These are phyloP conservation scores for Nephotettix cincticeps DNA, from an alignment of 1,140 invertebrate genomes.

Conservation along the genomic window DNA sequence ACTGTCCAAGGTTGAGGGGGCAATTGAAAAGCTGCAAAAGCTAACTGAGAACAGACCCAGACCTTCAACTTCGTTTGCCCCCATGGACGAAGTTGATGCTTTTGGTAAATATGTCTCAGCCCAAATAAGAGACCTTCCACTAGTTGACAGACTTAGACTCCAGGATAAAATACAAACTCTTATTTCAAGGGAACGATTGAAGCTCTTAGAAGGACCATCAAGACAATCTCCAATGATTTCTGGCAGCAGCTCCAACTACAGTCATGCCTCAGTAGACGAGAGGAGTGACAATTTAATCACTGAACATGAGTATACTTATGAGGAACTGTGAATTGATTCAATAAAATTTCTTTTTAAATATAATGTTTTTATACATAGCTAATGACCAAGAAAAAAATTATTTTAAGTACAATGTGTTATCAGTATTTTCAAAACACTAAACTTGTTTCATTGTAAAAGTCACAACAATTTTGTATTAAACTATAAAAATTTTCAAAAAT, in stretches of 20 bases:
- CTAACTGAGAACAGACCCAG: neutral
- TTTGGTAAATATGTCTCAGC: slow-evolving; percentile 11
- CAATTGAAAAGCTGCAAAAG: neutral
- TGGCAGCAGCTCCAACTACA: neutral
- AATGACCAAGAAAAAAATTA: neutral
- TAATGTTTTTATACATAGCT: neutral
- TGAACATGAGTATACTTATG: neutral
- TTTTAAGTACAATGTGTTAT: neutral
- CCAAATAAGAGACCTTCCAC: neutral
- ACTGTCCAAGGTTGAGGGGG: slow-evolving; percentile 1
- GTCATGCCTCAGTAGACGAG: neutral
- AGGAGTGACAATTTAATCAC: neutral
- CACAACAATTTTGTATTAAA: neutral
- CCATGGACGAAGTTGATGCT: neutral
- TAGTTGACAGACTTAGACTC: neutral
- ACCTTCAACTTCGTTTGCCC: neutral
- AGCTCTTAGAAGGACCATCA: neutral
- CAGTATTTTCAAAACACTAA: neutral
- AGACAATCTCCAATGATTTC: neutral
- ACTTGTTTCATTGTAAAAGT: neutral
- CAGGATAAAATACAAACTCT: slow-evolving; percentile 11
- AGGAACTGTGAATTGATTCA: neutral
- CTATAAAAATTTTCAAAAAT: neutral
- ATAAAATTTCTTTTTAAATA: neutral
- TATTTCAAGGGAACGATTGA: slow-evolving; percentile 2